These are phyloP conservation scores for Ascaphus truei DNA, from an alignment of 2,113 vertebrate species.

Conservation along the genomic window DNA sequence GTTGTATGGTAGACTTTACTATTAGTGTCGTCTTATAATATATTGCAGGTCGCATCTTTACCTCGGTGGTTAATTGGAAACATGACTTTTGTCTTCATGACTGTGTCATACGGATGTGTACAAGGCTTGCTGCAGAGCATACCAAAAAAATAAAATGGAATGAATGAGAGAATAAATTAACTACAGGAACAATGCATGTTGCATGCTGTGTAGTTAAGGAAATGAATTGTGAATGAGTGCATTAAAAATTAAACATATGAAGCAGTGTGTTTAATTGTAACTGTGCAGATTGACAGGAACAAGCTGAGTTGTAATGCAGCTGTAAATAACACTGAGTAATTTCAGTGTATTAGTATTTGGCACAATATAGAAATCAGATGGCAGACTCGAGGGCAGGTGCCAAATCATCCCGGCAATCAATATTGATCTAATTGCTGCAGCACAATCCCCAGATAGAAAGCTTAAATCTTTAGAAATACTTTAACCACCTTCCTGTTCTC, in stretches of 20 bases:
- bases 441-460: background rate
- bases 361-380: background rate
- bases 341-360: background rate
- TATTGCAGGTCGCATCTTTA: too few species aligned
- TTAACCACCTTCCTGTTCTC: too few species aligned
- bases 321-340: background rate
- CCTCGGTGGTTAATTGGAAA: too few species aligned
- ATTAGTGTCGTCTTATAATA: too few species aligned
- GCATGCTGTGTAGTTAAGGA: background rate
- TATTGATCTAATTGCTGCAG: background rate
- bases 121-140: too few species aligned
- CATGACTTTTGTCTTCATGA: too few species aligned
- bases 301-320: background rate
- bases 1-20: too few species aligned
- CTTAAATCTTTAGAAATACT: background rate
- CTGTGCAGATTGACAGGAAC: background rate
- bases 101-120: too few species aligned
- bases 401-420: background rate
- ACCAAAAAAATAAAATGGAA: too few species aligned
- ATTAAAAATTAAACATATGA: background rate
- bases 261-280: background rate
- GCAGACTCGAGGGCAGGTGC: background rate
- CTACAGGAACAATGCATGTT: background rate
- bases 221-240: background rate
- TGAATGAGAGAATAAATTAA: background rate